Percentiles rank a stretch among this genome's conserved stretches.
Evolutionary conservation across 2,113 vertebrate genomes (phyloP).

Genomic region (Hydrochoerus hydrochaeris): DNA sequence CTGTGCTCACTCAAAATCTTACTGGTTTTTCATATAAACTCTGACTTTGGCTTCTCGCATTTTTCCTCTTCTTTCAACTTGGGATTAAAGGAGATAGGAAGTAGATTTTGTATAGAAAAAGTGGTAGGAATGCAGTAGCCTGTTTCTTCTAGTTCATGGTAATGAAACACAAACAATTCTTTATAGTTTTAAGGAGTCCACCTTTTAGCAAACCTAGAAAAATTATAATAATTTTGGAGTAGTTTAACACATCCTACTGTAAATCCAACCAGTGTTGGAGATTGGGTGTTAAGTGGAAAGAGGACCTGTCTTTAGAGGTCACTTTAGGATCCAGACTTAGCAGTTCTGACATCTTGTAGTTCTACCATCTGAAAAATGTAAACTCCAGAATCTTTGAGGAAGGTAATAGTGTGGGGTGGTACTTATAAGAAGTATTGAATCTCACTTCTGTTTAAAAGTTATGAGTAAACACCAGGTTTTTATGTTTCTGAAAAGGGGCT

Average conservation of each 20-base stretch:
- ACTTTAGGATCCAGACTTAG: not conserved
- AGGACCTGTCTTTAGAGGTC: not conserved
- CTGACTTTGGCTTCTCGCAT: not conserved
- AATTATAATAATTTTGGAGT: not conserved
- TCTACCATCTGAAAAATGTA: not conserved
- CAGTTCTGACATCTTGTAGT: not conserved
- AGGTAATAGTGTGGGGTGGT: not conserved
- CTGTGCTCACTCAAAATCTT: not conserved
- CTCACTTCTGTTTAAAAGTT: not conserved
- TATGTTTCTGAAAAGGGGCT: not conserved
- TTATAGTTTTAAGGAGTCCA: slow-evolving; percentile 21
- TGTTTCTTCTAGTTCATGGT: not conserved
- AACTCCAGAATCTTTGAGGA: not conserved
- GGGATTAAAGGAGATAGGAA: not conserved
- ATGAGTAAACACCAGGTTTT: not conserved
- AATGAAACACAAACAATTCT: not conserved
- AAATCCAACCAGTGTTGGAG: not conserved
- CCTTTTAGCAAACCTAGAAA: not conserved
- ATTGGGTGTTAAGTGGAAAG: not conserved
- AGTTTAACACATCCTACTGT: not conserved
- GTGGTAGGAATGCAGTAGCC: not conserved
- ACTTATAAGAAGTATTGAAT: not conserved
- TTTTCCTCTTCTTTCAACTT: not conserved
- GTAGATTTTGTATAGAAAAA: slow-evolving; percentile 1
- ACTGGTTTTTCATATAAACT: not conserved